These are phyloP conservation scores for Tetanocera ferruginea DNA, from an alignment of 2,888 invertebrate species.

Conservation along the genomic window DNA sequence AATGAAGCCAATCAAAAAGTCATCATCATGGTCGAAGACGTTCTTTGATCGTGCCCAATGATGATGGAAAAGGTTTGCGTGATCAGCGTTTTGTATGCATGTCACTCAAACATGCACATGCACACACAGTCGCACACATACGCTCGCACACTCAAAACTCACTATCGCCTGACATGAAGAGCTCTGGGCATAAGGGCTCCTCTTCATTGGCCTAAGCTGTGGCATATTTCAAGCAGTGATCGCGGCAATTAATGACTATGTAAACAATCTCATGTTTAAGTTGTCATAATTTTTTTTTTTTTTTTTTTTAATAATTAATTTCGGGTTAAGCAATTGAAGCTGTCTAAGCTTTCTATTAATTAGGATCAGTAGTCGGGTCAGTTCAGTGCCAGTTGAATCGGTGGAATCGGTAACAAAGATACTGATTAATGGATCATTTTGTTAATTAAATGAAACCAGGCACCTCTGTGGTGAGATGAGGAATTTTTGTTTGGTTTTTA, in stretches of 20 bases:
- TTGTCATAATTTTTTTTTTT: slow-evolving; percentile 31
- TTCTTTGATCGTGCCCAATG: background rate
- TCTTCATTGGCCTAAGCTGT: background rate
- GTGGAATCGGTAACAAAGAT: background rate
- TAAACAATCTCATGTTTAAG: slow-evolving; percentile 21
- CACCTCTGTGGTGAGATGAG: no score
- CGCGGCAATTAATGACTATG: slow-evolving; percentile 31
- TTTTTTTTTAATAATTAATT: slow-evolving; percentile 22
- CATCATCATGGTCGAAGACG: slow-evolving; percentile 47
- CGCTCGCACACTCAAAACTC: background rate
- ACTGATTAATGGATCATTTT: slow-evolving; percentile 25
- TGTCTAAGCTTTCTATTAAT: background rate
- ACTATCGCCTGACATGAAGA: background rate
- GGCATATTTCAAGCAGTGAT: background rate
- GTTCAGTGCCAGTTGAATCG: background rate
- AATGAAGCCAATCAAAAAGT: slow-evolving; percentile 49
- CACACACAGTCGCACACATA: background rate
- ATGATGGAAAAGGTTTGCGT: slow-evolving; percentile 9
- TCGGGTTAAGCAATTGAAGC: background rate
- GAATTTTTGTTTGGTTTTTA: no score
- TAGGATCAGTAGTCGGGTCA: background rate
- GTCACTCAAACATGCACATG: background rate
- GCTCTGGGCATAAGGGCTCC: background rate
- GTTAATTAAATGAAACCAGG: slow-evolving; percentile 6
- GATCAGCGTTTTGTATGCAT: slow-evolving; percentile 13